Base-by-base conservation (phyloP, 2,888 invertebrate species). In the Rosalia funebris region DNA sequence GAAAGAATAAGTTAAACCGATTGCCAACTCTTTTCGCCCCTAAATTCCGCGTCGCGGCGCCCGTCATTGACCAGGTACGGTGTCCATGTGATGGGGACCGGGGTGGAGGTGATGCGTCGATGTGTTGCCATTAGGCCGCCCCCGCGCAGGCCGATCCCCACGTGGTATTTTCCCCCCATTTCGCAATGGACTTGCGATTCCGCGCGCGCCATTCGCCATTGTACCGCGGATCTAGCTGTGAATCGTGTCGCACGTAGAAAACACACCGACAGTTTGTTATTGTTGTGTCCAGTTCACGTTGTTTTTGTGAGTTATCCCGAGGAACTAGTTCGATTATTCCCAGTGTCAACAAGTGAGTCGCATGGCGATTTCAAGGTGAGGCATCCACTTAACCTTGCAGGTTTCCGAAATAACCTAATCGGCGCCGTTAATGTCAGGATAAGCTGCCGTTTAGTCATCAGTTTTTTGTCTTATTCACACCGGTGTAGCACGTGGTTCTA, bases 311-410 rank as follows among this genome's bases (percentile, higher is more conserved):
- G 46, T 42, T 48, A 20, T 55, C 36, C 16, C 44, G 15, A 56
- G 46, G 46, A 56, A 42, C 34, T 44, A 44, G 37, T 19, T 36
- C 31, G n/a, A 20, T 17, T 44, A 20, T 11, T 19, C 7, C 34
- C n/a, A 25, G 31, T 25, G 48, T 17, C 32, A 42, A 44, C 9
- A 37, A 17, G 42, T 11, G 12, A 53, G 31, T 48, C 73, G 71
- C 75, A 76, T 76, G 76, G 76, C 76, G 75, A 74, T 75, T 74
- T 71, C 70, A 75, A 76, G 76, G 76, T 76, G 69, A 72, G 76
- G 48, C 25, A 25, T n/a, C 20, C 20, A 32, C 16, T 15, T 15
- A 39, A 39, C 39, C 3, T 25, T 25, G 9, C n/a, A n/a, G n/a
- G n/a, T n/a, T n/a, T n/a, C n/a, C n/a, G n/a, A n/a, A n/a, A n/a